Evolutionary conservation across 2,888 invertebrate species (phyloP).

Genomic region (Dicyrtoma fusca): DNA sequence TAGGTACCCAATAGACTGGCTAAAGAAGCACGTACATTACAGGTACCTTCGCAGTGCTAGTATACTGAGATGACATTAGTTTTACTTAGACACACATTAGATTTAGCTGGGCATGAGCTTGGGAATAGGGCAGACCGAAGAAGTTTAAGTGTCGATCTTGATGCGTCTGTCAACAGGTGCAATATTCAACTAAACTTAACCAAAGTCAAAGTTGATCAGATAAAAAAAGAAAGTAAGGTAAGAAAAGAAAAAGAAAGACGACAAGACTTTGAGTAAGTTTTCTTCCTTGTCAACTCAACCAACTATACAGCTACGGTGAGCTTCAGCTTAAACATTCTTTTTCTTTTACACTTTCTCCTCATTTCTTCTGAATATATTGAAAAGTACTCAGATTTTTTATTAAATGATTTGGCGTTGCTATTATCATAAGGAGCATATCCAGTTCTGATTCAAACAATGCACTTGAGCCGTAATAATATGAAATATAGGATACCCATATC

Average conservation of each 20-base stretch:
- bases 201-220: slow-evolving; percentile 9
- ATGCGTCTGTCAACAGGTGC: slow-evolving; percentile 44
- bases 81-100: no score
- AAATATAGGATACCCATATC: no score
- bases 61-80: no score
- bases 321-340: slow-evolving; percentile 38
- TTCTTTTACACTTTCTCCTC: slow-evolving; percentile 15
- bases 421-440: slow-evolving; percentile 36
- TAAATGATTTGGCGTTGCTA: slow-evolving; percentile 46
- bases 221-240: slow-evolving; percentile 18
- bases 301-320: slow-evolving; percentile 12
- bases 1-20: no score
- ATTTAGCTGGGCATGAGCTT: no score
- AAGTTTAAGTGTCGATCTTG: slow-evolving; percentile 31
- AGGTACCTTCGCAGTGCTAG: no score
- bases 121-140: neutral
- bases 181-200: slow-evolving; percentile 32
- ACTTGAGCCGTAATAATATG: no score
- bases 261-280: slow-evolving; percentile 30
- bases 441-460: slow-evolving; percentile 11
- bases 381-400: slow-evolving; percentile 42
- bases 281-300: slow-evolving; percentile 10
- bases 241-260: slow-evolving; percentile 31
- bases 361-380: slow-evolving; percentile 25
- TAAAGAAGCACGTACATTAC: no score